phyloP scores from a whole-genome alignment of 2,113 vertebrate species.

The Pelvicachromis taeniatus region DNA sequence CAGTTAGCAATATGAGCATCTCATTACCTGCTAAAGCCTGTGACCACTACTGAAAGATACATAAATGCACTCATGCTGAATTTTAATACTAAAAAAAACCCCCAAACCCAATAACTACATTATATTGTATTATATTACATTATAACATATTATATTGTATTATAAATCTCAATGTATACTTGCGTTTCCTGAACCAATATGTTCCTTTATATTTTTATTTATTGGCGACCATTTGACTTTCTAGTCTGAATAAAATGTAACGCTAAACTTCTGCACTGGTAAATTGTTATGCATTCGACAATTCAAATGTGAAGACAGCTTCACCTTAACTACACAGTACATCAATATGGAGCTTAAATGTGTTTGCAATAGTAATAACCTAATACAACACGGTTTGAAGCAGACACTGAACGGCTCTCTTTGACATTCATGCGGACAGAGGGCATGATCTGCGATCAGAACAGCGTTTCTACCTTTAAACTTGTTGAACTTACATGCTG shows the following conservation, averaged over 20 bases:
- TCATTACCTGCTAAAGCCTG: not conserved
- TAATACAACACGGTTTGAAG: not conserved
- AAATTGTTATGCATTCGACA: not conserved
- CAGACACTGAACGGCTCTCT: not conserved
- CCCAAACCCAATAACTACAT: too few species aligned
- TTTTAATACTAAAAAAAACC: not conserved
- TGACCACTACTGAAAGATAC: not conserved
- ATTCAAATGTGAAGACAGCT: not conserved
- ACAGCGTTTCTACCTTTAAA: rapidly evolving
- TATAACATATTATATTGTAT: not conserved
- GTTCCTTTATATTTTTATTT: not conserved
- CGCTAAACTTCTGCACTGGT: not conserved
- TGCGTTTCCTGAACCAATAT: not conserved
- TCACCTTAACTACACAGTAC: not conserved
- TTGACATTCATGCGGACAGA: not conserved
- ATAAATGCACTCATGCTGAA: not conserved
- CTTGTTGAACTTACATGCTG: slow-evolving; percentile 66
- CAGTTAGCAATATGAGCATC: not conserved
- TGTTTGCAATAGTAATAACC: not conserved
- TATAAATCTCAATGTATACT: not conserved
- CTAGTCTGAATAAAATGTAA: not conserved
- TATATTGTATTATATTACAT: not conserved
- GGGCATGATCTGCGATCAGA: not conserved
- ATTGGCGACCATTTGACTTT: not conserved
- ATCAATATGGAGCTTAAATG: not conserved